Conservation (phyloP, 1,140 invertebrate genomes). For the Drosophila pseudoananassae region DNA sequence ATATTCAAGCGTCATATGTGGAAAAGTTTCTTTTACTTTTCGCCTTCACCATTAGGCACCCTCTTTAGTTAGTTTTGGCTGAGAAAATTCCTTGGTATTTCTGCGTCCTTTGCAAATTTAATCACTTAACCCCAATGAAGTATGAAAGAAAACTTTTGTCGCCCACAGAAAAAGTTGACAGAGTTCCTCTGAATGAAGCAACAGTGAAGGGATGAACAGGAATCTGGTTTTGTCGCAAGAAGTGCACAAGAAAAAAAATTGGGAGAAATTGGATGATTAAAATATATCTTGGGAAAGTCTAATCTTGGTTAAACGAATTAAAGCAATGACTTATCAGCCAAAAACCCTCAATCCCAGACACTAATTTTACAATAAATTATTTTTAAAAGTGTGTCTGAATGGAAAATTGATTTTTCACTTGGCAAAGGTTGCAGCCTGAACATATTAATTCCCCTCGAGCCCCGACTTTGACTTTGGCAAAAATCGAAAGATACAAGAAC, state of each 20-base stretch:
- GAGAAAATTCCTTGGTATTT: slow-evolving; percentile 26
- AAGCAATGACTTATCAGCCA: background rate
- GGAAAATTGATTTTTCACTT: slow-evolving; percentile 77
- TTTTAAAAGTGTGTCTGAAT: slow-evolving; percentile 6
- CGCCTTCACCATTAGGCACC: slow-evolving; percentile 9
- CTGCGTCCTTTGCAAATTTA: slow-evolving; percentile 71
- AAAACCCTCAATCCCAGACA: too few relatives aligned
- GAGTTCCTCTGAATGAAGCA: slow-evolving; percentile 16
- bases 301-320: too few relatives aligned
- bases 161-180: slow-evolving; percentile 56
- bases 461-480: slow-evolving; percentile 27
- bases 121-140: slow-evolving; percentile 80
- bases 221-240: slow-evolving; percentile 17
- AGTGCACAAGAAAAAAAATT: slow-evolving; percentile 16
- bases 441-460: slow-evolving; percentile 69
- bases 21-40: slow-evolving; percentile 40
- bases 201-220: slow-evolving; percentile 19
- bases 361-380: background rate
- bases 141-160: slow-evolving; percentile 65
- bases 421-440: slow-evolving; percentile 64
- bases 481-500: slow-evolving; percentile 34
- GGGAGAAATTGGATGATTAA: background rate
- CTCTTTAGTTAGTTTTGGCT: slow-evolving; percentile 7
- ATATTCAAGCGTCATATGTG: slow-evolving; percentile 60
- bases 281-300: background rate